These are phyloP conservation scores for Steinernema carpocapsae DNA, from an alignment of 2,888 invertebrate genomes.

Conservation along the genomic window DNA sequence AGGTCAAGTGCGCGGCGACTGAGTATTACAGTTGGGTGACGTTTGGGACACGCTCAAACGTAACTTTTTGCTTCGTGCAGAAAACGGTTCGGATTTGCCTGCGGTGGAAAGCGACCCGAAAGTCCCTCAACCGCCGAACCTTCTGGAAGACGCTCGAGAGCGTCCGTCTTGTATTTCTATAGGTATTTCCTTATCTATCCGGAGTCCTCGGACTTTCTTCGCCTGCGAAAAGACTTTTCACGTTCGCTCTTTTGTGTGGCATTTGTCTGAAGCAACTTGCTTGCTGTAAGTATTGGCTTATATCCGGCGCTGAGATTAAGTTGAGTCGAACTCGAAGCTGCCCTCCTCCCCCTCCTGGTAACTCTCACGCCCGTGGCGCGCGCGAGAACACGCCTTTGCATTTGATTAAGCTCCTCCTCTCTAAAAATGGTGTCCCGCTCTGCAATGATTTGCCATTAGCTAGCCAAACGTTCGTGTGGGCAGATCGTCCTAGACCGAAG, in stretches of 20 bases:
- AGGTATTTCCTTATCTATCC: not conserved
- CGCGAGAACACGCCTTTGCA: constrained; percentile 34
- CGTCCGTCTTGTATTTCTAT: not conserved
- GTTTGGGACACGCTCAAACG: constrained; percentile 14
- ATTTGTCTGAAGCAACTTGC: not conserved
- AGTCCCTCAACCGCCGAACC: not conserved
- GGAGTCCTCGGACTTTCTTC: not conserved
- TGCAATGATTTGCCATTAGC: constrained; percentile 35
- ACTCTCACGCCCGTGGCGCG: constrained; percentile 35
- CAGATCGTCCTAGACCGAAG: constrained; percentile 21
- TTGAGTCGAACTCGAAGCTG: constrained; percentile 21
- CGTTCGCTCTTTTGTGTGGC: not conserved
- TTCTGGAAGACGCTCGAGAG: not conserved
- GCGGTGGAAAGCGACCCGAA: not conserved
- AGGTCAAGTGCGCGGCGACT: constrained; percentile 25
- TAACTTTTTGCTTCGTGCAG: constrained; percentile 10
- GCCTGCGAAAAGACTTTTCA: not conserved
- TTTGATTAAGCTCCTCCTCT: constrained; percentile 35
- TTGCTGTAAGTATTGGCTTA: constrained; percentile 7
- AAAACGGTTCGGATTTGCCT: too few relatives aligned
- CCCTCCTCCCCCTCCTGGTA: constrained; percentile 32
- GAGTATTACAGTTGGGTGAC: constrained; percentile 27
- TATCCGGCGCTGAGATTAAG: constrained; percentile 24
- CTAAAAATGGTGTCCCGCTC: constrained; percentile 33
- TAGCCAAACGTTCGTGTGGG: constrained; percentile 31